phyloP scores from a whole-genome alignment of 2,888 invertebrate genomes.

The Cephonodes hylas region DNA sequence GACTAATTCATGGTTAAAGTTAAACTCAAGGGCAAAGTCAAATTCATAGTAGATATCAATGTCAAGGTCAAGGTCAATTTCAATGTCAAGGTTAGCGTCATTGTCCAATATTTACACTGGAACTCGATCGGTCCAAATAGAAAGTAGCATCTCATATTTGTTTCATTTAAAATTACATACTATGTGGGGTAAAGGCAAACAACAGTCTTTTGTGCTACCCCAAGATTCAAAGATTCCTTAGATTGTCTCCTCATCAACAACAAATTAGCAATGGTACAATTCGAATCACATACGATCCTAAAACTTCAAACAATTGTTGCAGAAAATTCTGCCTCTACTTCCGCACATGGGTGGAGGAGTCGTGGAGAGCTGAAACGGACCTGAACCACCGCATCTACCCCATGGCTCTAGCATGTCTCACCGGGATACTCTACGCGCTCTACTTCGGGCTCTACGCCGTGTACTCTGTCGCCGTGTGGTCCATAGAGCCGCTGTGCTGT shows the following conservation, averaged over 20 bases:
- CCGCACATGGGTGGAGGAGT: conserved; percentile 55
- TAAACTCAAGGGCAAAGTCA: no score
- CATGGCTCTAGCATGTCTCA: conserved; percentile 40
- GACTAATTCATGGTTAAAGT: neutral
- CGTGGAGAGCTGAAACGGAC: conserved; percentile 43
- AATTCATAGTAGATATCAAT: no score
- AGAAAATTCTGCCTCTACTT: conserved; percentile 58
- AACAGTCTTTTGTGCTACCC: no score
- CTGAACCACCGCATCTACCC: conserved; percentile 39
- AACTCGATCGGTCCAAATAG: neutral
- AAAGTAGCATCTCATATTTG: neutral
- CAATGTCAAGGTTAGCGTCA: no score
- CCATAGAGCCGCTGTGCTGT: conserved; percentile 55
- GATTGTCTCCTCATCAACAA: no score
- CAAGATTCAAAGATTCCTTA: no score
- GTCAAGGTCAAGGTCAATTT: no score
- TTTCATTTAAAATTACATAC: no score
- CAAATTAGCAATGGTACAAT: no score
- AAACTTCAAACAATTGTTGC: no score
- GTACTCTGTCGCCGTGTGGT: conserved; percentile 53
- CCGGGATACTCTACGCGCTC: conserved; percentile 48
- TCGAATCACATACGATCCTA: no score
- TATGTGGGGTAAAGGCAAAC: no score
- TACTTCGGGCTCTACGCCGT: conserved; percentile 47
- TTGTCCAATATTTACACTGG: neutral